phyloP scores from a whole-genome alignment of 2,797 vertebrate species.

The Pristis pectinata region DNA sequence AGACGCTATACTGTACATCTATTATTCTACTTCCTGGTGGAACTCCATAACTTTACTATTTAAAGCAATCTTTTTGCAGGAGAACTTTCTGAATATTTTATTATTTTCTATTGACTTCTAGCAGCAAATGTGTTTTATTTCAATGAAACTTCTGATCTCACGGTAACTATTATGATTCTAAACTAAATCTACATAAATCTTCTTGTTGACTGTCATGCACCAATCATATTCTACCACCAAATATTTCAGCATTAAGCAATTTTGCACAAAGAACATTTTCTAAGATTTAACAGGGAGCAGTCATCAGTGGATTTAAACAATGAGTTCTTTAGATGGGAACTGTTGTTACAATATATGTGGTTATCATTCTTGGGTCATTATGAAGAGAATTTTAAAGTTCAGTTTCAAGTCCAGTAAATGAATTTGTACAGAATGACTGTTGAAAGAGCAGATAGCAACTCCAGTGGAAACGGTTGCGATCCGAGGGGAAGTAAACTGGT shows the following conservation, averaged over 20 bases:
- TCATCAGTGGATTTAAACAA: not conserved
- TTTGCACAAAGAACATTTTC: not conserved
- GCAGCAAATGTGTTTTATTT: not conserved
- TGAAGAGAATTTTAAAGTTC: slow-evolving; percentile 46
- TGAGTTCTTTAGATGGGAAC: not conserved
- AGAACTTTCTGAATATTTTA: not conserved
- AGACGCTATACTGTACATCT: too few species aligned
- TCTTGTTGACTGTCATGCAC: not conserved
- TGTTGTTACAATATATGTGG: not conserved
- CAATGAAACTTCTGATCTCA: not conserved
- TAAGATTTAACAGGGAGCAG: not conserved
- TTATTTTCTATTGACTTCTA: not conserved
- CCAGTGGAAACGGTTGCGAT: slow-evolving; percentile 47
- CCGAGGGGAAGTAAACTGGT: slow-evolving; percentile 55
- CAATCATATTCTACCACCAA: not conserved
- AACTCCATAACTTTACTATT: not conserved
- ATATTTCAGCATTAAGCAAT: not conserved
- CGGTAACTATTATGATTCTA: not conserved
- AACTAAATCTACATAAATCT: not conserved
- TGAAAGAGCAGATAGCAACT: slow-evolving; percentile 46
- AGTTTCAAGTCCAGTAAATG: slow-evolving; percentile 46
- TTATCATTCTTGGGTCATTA: not conserved
- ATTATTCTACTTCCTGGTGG: not conserved
- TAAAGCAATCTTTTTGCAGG: not conserved
- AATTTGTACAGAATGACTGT: slow-evolving; percentile 46